phyloP scores from a whole-genome alignment of 2,797 vertebrate genomes.

The Ctenochaetus hawaiiensis region DNA sequence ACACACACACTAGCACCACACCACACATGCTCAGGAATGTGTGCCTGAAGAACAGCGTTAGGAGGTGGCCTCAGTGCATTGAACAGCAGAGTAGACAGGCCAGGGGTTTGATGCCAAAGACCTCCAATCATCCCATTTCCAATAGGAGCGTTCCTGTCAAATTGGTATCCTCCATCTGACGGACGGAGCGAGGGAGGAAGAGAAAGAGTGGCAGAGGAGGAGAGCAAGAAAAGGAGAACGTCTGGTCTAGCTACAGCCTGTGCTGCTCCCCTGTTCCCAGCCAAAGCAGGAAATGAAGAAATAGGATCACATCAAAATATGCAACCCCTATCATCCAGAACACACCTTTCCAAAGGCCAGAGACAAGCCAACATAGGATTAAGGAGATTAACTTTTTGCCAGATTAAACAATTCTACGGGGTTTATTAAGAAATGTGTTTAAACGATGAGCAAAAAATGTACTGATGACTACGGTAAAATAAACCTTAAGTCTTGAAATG shows the following conservation, averaged over 20 bases:
- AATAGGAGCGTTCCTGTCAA: slow-evolving; percentile 68
- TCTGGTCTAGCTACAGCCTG: slow-evolving; percentile 71
- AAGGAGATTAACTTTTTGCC: slow-evolving; percentile 63
- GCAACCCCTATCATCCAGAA: slow-evolving; percentile 73
- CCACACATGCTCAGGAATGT: slow-evolving; percentile 65
- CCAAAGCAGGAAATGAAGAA: slow-evolving; percentile 87
- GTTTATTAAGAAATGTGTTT: slow-evolving; percentile 67
- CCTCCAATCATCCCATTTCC: slow-evolving; percentile 70
- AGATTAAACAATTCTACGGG: slow-evolving; percentile 59
- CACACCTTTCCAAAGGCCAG: slow-evolving; percentile 78
- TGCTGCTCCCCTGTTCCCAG: slow-evolving; percentile 68
- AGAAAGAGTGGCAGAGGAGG: slow-evolving; percentile 53
- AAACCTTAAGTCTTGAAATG: slow-evolving; percentile 27
- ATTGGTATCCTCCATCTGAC: slow-evolving; percentile 72
- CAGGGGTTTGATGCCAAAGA: slow-evolving; percentile 60
- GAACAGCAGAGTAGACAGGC: slow-evolving; percentile 38
- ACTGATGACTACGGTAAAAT: slow-evolving; percentile 44
- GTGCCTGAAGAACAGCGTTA: slow-evolving; percentile 38
- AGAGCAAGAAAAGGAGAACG: slow-evolving; percentile 55
- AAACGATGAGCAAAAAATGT: slow-evolving; percentile 35
- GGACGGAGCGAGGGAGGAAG: slow-evolving; percentile 45
- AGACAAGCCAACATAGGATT: slow-evolving; percentile 64
- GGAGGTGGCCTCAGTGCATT: slow-evolving; percentile 32
- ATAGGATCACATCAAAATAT: slow-evolving; percentile 87
- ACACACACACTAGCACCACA: slow-evolving; percentile 4